Evolutionary conservation across 2,888 invertebrate genomes (phyloP), one percentile per base, ranked within the genome.

Genomic region (Heliconius cydno): DNA sequence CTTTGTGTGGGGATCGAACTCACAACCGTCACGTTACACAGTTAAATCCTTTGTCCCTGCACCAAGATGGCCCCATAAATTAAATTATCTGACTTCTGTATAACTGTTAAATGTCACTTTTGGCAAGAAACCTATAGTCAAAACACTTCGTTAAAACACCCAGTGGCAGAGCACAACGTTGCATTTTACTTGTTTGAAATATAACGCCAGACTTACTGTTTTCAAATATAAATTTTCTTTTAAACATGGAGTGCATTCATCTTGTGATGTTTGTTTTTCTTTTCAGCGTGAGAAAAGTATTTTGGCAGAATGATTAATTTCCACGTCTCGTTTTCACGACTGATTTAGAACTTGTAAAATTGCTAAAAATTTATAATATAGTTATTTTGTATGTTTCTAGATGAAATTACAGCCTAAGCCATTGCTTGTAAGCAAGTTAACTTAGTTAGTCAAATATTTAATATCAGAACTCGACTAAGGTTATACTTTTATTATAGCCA

Each of bases 281-380:
- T 68, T 74, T 25, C 67, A 78, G 46, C 68, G 68, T 68, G 68
- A 41, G 74, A 74, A 74, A 79, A 68, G 71, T 74, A 63, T 68
- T 70, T 34, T 60, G 73, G 66, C 74, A 67, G 68, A 68, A 74
- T 73, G 74, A 74, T 68, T 68, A 60, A 78, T 30, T 13, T 28
- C 52, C 63, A 41, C 41, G 30, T 74, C 30, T 41, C 74, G 60
- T 74, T 74, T 75, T 60, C 30, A 68, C 38, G 68, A 68, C 10
- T 19, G 68, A 79, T 41, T 60, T 30, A 75, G 63, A 46, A 38
- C 28, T 46, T 13, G 0, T 22, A 34, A 30, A 73, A 30, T 38
- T n/a, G 34, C 34, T 73, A 60, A 60, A 60, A n/a, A n/a, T 60
- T 0, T 60, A 28, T 15, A 25, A 25, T 19, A 73, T 34, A 34